Conservation (phyloP, 2,797 vertebrate genomes). For the Selene dorsalis region DNA sequence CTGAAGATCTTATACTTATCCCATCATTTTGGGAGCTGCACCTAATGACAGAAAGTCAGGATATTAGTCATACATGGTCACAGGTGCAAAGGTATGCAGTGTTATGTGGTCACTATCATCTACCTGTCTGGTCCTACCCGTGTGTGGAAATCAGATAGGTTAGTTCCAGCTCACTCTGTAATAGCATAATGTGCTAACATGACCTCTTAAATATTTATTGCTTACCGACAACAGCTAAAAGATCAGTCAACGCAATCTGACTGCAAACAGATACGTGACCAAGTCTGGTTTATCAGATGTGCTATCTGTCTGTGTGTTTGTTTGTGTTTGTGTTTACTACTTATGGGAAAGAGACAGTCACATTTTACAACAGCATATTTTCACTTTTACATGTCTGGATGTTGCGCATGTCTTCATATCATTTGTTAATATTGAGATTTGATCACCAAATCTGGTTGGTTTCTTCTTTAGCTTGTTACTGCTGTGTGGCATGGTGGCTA, state of each 20-base stretch:
- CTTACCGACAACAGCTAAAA: too few relatives aligned
- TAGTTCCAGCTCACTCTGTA: background rate
- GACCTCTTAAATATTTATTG: too few relatives aligned
- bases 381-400: background rate
- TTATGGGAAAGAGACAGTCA: background rate
- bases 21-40: background rate
- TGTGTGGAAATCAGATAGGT: background rate
- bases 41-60: background rate
- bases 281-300: background rate
- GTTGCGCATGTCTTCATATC: background rate
- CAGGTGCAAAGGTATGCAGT: background rate
- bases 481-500: constrained; percentile 91
- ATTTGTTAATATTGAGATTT: background rate
- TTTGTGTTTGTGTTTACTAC: background rate
- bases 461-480: constrained; percentile 86
- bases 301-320: background rate
- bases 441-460: constrained; percentile 7
- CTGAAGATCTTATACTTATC: too few relatives aligned
- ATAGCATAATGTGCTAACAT: background rate
- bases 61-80: background rate
- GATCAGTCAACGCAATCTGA: constrained; percentile 7
- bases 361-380: constrained; percentile 3
- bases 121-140: background rate
- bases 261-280: background rate
- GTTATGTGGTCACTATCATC: background rate